These are phyloP conservation scores for Calcarius lapponicus DNA, from an alignment of 2,797 vertebrate genomes.

Conservation along the genomic window DNA sequence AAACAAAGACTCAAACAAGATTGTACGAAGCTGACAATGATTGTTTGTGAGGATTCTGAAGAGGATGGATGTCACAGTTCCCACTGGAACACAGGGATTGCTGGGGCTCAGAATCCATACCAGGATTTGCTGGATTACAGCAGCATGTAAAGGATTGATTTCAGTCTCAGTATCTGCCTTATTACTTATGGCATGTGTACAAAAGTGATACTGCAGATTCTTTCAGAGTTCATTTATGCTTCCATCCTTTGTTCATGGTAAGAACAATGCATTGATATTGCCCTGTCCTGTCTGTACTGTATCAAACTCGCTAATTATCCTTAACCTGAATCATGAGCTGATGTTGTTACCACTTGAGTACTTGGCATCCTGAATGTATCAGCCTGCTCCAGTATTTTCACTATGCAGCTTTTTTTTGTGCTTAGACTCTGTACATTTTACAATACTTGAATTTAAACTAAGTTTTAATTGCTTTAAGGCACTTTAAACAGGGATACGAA, in stretches of 20 bases:
- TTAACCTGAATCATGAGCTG: conserved; percentile 29
- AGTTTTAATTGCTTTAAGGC: conserved; percentile 65
- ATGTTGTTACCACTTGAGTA: conserved; percentile 48
- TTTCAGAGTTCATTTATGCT: not conserved
- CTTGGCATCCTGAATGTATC: conserved; percentile 71
- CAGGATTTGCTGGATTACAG: not conserved
- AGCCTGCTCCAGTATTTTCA: conserved; percentile 47
- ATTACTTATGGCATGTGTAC: not conserved
- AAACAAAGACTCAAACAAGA: not conserved
- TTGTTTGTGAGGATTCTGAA: not conserved
- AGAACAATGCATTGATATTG: conserved; percentile 1
- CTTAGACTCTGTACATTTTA: conserved; percentile 67
- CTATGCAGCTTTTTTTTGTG: conserved; percentile 62
- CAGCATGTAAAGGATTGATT: conserved; percentile 25
- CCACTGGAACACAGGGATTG: not conserved
- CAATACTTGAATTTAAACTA: conserved; percentile 72
- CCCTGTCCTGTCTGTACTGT: conserved; percentile 36
- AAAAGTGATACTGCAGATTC: not conserved
- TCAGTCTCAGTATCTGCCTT: conserved; percentile 48
- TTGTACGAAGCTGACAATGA: not conserved
- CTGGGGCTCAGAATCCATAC: not conserved
- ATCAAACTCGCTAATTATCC: conserved; percentile 28
- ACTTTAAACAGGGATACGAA: conserved; percentile 71
- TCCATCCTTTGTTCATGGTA: not conserved
- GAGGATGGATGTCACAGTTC: not conserved